Base-by-base conservation (phyloP, 1,140 invertebrate species). In the Diachasma alloeum region DNA sequence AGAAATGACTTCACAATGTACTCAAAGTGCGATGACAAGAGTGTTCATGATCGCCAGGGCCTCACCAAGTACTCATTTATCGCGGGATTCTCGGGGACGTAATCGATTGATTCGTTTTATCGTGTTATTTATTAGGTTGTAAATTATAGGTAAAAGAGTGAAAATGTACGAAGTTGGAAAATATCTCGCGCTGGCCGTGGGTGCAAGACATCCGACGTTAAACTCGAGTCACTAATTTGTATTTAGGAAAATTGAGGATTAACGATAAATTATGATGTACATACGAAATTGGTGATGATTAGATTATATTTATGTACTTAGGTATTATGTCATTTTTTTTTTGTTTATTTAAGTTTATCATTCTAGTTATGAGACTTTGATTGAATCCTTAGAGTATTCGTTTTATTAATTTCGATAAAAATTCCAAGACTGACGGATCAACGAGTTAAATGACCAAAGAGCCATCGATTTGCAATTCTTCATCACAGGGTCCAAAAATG, bases 11-110 rank as follows among this genome's bases (percentile, higher is more conserved):
- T 56, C 26, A 10, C 48, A 3, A 76, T 76, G 46, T 76, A 59
- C 13, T 6, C 44, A 5, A 76, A 76, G 48, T 76, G 68, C 37
- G 74, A 76, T n/a, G 37, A 71, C 10, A 76, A 71, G 37, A 59
- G 42, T 42, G 48, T 76, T 53, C 46, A 63, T 59, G 48, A 76
- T 6, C 39, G 67, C 9, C 31, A 19, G 37, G 39, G 22, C 13
- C 39, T 76, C 37, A 42, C 44, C 1, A 76, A 76, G 36, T 76
- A 76, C 59, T 69, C 67, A 44, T 76, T 76, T 26, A 31, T 76
- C 53, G 68, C 68, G 9, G 74, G 74, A 37, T 76, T 76, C 39
- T 44, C 74, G 17, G 37, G 67, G 9, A 71, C 74, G 46, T 76
- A 71, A 63, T 63, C 39, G 3, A 42, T 42, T 42, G 9, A 42